Base-by-base conservation (phyloP, 2,113 vertebrate genomes). In the Salvelinus alpinus region DNA sequence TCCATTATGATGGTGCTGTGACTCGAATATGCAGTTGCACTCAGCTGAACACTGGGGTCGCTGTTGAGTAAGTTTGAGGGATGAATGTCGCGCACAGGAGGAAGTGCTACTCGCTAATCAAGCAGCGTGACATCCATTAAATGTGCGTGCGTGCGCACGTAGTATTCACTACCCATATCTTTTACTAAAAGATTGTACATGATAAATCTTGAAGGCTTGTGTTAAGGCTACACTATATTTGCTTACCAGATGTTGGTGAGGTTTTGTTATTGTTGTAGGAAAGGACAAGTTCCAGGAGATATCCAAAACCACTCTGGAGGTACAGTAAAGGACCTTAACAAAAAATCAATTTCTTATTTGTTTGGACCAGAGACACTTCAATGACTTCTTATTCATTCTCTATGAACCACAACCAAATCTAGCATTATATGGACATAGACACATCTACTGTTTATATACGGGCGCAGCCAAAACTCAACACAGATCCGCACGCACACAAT, bases 291-390 rank as follows among this genome's bases (percentile, higher is more conserved):
- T 86, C 18, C 64, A 29, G 67, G 22, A 7, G 80, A 81, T 81
- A 80, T 70, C 82, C 84, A 85, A 82, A 84, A 69, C 73, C 66
- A 59, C n/a, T 54, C 60, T 48, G 47, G 64, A 74, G 34, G 34
- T 38, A 38, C 38, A 57, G n/a, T 59, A 81, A 82, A 84, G 85
- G 76, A 84, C 86, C 86, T 89, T 90, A 82, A 70, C 25, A 75
- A 76, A 81, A 78, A 87, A 82, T 77, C n/a, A 13, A 69, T 59
- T 68, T 54, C 1, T 22, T 48, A 68, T 82, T 78, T n/a, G 67
- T 82, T 78, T 60, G 68, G 57, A 13, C 66, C 18, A 76, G 31
- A 1, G 11, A 69, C 14, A 64, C 48, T 80, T 81, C 81, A 79
- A 73, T 74, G 80, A 80, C 83, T 84, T 70, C 74, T 47, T 71